Evolutionary conservation across 2,113 vertebrate species (phyloP).

Genomic region (Grus americana): DNA sequence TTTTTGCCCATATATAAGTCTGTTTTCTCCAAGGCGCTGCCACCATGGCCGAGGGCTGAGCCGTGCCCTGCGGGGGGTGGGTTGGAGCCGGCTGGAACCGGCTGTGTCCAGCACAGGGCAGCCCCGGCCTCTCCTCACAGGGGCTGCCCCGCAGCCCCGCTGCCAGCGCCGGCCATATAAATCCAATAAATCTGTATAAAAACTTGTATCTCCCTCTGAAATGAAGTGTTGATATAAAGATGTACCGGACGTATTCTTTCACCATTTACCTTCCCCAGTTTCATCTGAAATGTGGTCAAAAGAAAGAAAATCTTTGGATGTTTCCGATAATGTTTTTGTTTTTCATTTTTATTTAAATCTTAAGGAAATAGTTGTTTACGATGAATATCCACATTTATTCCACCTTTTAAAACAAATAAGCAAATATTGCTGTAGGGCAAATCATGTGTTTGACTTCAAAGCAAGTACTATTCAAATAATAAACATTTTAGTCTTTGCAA

Average conservation of each 20-base stretch:
- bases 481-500: not conserved
- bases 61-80: rapidly evolving
- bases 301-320: not conserved
- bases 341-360: not conserved
- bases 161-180: rapidly evolving
- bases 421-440: not conserved
- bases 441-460: not conserved
- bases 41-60: rapidly evolving
- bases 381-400: not conserved
- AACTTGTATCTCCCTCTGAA: not conserved
- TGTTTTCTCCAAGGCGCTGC: not conserved
- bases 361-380: not conserved
- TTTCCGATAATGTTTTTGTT: not conserved
- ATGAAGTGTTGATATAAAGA: not conserved
- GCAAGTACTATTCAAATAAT: not conserved
- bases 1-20: not conserved
- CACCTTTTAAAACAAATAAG: not conserved
- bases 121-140: not conserved
- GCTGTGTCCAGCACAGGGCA: rapidly evolving
- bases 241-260: not conserved
- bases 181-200: not conserved
- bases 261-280: not conserved
- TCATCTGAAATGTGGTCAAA: not conserved
- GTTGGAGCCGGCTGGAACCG: not conserved
- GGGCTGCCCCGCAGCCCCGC: rapidly evolving